These are phyloP conservation scores for Falcunculus frontatus DNA, from an alignment of 2,113 vertebrate genomes.

Conservation along the genomic window DNA sequence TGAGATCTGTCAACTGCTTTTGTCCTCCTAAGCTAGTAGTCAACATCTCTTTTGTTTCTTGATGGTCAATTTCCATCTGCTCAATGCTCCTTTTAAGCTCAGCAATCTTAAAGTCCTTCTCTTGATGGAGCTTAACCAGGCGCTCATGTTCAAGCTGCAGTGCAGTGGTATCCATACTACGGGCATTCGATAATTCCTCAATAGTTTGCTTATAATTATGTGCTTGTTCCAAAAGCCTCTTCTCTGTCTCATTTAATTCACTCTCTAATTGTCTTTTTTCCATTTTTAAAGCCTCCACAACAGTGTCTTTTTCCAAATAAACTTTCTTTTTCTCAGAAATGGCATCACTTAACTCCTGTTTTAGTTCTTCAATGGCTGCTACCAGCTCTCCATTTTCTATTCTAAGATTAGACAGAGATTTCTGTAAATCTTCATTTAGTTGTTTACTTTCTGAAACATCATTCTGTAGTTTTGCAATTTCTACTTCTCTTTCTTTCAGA, in stretches of 20 bases:
- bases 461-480: constrained; percentile 74
- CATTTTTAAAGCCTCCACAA: constrained; percentile 80
- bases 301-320: constrained; percentile 78
- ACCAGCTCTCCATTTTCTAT: constrained; percentile 80
- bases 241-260: constrained; percentile 78
- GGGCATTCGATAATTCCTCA: constrained; percentile 75
- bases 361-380: constrained; percentile 68
- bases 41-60: constrained; percentile 86
- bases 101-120: constrained; percentile 84
- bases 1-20: constrained; percentile 84
- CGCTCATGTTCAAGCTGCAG: constrained; percentile 82
- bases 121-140: constrained; percentile 79
- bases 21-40: constrained; percentile 85
- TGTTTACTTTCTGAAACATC: constrained; percentile 75
- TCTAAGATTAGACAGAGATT: constrained; percentile 80
- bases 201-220: constrained; percentile 81
- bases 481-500: constrained; percentile 71
- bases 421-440: constrained; percentile 73
- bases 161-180: constrained; percentile 74
- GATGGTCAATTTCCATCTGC: constrained; percentile 77
- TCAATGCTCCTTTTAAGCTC: constrained; percentile 79
- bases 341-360: constrained; percentile 75
- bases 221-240: constrained; percentile 73
- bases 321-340: constrained; percentile 68
- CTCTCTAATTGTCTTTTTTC: constrained; percentile 83